Evolutionary conservation across 30 jellyfish, hydroid and myxozoan species (phyloP).

Genomic region (Catostylus mosaicus): DNA sequence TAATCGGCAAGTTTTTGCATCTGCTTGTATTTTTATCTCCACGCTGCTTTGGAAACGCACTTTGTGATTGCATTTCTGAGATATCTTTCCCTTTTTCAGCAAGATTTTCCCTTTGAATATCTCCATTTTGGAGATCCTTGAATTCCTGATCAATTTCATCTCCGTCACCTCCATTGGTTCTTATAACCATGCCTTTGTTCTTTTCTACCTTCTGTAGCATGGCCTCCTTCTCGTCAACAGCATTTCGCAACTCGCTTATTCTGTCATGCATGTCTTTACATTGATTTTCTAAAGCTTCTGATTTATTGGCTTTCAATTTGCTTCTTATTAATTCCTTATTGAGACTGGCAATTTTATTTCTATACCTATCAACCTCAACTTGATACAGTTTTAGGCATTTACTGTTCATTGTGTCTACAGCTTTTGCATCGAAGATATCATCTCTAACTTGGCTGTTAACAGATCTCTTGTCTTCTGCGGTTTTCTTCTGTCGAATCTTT

Average conservation of each 20-base stretch:
- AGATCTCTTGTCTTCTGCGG: neutral
- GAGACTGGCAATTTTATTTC: neutral
- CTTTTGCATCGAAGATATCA: neutral
- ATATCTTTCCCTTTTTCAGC: neutral
- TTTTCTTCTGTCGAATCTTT: neutral
- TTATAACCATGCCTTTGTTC: neutral
- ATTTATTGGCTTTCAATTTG: neutral
- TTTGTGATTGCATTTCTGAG: neutral
- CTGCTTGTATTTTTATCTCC: neutral
- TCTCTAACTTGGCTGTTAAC: neutral
- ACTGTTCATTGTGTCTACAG: neutral
- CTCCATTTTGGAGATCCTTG: too few species aligned
- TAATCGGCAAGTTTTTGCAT: neutral
- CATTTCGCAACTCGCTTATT: neutral
- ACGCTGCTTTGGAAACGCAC: neutral
- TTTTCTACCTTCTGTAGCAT: neutral
- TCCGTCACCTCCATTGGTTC: neutral
- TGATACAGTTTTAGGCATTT: neutral
- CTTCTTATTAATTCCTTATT: neutral
- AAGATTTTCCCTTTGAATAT: neutral
- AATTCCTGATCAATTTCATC: too few species aligned
- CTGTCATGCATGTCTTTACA: neutral
- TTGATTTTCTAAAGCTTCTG: neutral
- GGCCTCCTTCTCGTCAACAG: neutral
- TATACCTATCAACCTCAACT: neutral